These are phyloP conservation scores for Eidolon helvum DNA, from an alignment of 2,113 vertebrate species.

Conservation along the genomic window DNA sequence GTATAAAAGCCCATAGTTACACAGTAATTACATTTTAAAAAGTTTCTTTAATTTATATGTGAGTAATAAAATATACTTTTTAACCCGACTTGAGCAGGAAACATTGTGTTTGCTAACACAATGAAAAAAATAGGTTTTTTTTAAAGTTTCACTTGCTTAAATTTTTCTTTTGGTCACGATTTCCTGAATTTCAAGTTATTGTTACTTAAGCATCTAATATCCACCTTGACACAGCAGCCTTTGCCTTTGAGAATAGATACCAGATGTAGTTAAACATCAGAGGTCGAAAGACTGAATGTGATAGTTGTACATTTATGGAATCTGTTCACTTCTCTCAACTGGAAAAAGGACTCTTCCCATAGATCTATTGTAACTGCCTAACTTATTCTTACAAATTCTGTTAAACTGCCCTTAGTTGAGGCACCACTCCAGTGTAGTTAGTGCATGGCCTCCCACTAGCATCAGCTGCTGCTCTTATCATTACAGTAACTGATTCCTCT, in stretches of 20 bases:
- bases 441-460: accelerated
- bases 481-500: background rate
- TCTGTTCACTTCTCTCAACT: background rate
- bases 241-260: background rate
- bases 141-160: background rate
- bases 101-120: background rate
- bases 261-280: background rate
- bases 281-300: background rate
- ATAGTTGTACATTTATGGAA: background rate
- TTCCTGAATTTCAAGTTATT: background rate
- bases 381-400: background rate
- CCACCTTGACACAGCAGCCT: background rate
- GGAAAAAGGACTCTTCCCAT: background rate
- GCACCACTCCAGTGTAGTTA: accelerated
- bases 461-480: background rate
- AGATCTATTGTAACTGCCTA: background rate
- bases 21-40: background rate
- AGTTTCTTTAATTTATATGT: background rate
- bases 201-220: background rate
- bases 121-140: background rate
- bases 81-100: background rate
- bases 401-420: background rate
- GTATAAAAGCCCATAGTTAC: background rate
- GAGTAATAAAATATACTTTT: background rate
- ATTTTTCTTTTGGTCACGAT: background rate